Evolutionary conservation across 2,113 vertebrate species (phyloP), one percentile per base, ranked within the genome.

Genomic region (Apistogramma diplotaenia): DNA sequence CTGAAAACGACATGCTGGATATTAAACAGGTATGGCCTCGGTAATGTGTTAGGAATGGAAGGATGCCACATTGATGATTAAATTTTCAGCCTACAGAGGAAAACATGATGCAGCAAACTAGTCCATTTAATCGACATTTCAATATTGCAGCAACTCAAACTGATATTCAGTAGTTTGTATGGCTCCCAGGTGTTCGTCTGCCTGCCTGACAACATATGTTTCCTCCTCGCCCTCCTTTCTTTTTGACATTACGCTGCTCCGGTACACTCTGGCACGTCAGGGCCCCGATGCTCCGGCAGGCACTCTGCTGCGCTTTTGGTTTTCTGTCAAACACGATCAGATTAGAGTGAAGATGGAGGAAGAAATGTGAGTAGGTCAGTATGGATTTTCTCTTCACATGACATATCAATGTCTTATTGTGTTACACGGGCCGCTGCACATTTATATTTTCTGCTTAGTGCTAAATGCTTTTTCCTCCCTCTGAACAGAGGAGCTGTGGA

Each of bases 211-310:
- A 31, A 31, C 5, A n/a, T 46, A 29, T 49, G 43, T 27, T n/a
- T 33, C 73, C 33, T 35, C 16, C 37, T 72, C 18, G 8, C 31
- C 56, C 76, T 88, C 75, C 8, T 12, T 79, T 73, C 60, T 29
- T 33, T 62, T 86, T 49, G 23, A 55, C 7, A 3, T 67, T 3
- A 40, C n/a, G 71, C 21, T 75, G 62, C 89, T 86, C 35, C 10
- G 53, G 89, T 10, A 37, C 53, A 76, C 51, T 37, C 33, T 82
- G 83, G 83, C 77, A 77, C 72, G 71, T 75, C 72, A 59, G 19
- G 56, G 51, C 53, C 33, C 65, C 67, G 81, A 54, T 73, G 55
- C 25, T 72, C 55, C 18, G 13, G 16, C 33, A 78, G 58, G n/a
- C 21, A 1, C 8, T 60, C 27, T 71, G 49, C 61, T 87, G 60